Base-by-base conservation (phyloP, 1,140 invertebrate genomes). In the Drosophila malerkotliana region DNA sequence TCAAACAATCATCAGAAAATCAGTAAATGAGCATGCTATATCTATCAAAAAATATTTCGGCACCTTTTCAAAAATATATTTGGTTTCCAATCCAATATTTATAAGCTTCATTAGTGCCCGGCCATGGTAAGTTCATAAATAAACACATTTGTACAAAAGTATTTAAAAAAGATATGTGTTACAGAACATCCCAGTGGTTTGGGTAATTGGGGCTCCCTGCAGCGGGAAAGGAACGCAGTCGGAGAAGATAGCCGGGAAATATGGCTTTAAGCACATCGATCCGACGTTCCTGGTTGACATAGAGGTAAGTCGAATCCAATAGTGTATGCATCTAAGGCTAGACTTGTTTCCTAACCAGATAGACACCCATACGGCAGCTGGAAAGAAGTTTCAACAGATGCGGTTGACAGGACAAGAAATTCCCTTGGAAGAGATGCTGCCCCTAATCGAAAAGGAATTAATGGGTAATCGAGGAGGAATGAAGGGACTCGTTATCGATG, bases 141-240 rank as follows among this genome's bases (percentile, higher is more conserved):
- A 21, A 4, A 47, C 18, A 18, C 4, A 41, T 18, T 0, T 32
- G 18, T 10, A 15, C 9, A 8, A 1, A 28, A 14, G 10, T 37
- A 1, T 21, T 7, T 4, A n/a, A 21, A 3, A 15, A 15, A 3
- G 21, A 14, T 62, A 8, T 62, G 10, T 51, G 0, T 21, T 14
- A 9, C 55, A 79, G 77, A 68, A 74, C 26, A 12, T 53, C 1
- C 55, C 55, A 14, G 58, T 73, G 26, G 21, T 81, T 21, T 81
- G 79, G 79, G 15, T 81, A 3, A 68, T 81, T 18, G 78, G 78
- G 0, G 56, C 52, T 6, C 67, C 72, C 12, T 37, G 54, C 15
- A 81, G 79, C 41, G 79, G 78, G 7, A 81, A 81, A 28, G 57
- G 58, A 12, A 77, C 73, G 1, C 58, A 77, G 34, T 8, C 58